These are phyloP conservation scores for Idris sp. DNA, from an alignment of 1,140 invertebrate species.

Conservation along the genomic window DNA sequence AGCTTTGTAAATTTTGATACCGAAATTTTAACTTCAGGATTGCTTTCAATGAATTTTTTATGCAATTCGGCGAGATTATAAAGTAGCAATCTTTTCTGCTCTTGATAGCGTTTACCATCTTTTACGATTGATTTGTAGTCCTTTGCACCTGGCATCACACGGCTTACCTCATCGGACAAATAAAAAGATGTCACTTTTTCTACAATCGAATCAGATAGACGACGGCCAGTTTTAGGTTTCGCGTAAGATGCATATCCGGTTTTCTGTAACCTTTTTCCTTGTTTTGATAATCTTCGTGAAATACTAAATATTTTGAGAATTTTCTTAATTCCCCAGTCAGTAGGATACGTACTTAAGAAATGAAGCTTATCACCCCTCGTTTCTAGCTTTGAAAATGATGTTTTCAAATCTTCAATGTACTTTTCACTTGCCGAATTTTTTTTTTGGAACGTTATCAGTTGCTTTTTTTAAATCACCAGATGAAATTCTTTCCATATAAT, in stretches of 20 bases:
- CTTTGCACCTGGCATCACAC: background rate
- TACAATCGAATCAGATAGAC: conserved; percentile 1
- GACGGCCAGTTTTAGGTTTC: conserved; percentile 8
- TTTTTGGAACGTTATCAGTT: background rate
- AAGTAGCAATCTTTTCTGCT: conserved; percentile 14
- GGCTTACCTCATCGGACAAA: background rate
- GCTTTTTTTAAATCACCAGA: no score
- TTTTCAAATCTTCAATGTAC: conserved; percentile 3
- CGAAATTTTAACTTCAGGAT: conserved; percentile 16
- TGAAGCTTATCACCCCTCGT: conserved; percentile 1
- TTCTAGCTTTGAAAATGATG: conserved; percentile 1
- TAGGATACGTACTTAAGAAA: conserved; percentile 11
- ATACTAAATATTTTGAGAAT: conserved; percentile 9
- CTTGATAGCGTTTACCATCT: background rate
- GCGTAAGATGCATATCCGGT: conserved; percentile 5
- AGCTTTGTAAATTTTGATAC: conserved; percentile 19
- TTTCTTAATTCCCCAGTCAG: conserved; percentile 14
- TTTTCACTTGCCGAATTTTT: conserved; percentile 7
- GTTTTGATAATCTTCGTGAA: conserved; percentile 7
- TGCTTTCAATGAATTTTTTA: background rate
- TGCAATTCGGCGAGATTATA: conserved; percentile 2
- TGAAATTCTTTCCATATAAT: no score
- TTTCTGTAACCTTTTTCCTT: conserved; percentile 9
- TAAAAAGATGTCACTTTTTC: conserved; percentile 4
- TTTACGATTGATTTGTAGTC: conserved; percentile 1